Evolutionary conservation across 2,888 invertebrate species (phyloP).

Genomic region (Peribatodes rhomboidaria): DNA sequence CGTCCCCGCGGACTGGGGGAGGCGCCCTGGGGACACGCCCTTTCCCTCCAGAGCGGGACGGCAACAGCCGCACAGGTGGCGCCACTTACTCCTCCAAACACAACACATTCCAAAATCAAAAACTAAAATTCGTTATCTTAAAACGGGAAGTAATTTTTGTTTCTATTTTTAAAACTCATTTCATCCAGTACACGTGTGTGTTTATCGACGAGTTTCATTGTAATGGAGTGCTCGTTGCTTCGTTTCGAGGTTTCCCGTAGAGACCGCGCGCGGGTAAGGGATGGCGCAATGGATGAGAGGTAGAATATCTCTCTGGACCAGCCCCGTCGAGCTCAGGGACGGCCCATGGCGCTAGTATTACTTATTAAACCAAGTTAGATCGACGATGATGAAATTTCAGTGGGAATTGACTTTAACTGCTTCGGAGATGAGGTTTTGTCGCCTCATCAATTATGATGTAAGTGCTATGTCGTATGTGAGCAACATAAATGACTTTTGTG

Average conservation of each 20-base stretch:
- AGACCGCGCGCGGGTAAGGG: constrained; percentile 78
- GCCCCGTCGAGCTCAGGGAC: constrained; percentile 71
- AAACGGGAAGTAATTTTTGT: constrained; percentile 35
- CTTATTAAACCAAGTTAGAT: constrained; percentile 83
- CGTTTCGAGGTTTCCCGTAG: constrained; percentile 69
- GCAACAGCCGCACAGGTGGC: constrained; percentile 75
- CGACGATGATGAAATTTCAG: constrained; percentile 86
- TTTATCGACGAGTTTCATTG: constrained; percentile 59
- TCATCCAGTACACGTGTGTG: constrained; percentile 51
- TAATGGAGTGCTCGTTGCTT: constrained; percentile 57
- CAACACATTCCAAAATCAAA: constrained; percentile 47
- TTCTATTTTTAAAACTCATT: constrained; percentile 44
- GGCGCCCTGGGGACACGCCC: constrained; percentile 86
- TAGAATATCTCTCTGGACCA: constrained; percentile 77
- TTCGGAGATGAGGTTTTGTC: constrained; percentile 78
- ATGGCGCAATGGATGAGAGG: constrained; percentile 74
- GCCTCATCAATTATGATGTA: constrained; percentile 73
- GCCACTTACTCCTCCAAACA: constrained; percentile 65
- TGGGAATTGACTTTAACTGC: constrained; percentile 84
- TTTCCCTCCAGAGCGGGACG: constrained; percentile 84
- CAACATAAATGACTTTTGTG: constrained; percentile 50
- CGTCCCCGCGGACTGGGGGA: constrained; percentile 85
- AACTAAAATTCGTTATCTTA: constrained; percentile 24
- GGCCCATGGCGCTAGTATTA: constrained; percentile 78
- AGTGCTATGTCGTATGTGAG: constrained; percentile 52